Base-by-base conservation (phyloP, 1,140 invertebrate species). In the Parasteatoda tepidariorum region DNA sequence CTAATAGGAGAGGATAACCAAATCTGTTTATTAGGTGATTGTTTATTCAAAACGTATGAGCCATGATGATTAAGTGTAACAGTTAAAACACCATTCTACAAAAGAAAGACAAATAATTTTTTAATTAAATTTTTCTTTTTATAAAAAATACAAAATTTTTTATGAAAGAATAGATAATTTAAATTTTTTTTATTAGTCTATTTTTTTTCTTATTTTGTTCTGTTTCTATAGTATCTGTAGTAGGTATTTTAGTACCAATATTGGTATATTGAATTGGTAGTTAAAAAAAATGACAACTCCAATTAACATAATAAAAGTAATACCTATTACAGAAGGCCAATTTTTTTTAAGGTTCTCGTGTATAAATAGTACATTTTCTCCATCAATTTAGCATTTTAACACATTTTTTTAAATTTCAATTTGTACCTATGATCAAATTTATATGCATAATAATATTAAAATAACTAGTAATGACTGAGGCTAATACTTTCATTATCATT, bases 1-100 rank as follows among this genome's bases (percentile, higher is more conserved):
- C 85, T 87, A 24, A 90, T 91, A 1, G 97, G 97, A 6, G 97
- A 98, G 84, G 97, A 98, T 0, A 99, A 90, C 97, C 97, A 99
- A 85, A 99, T 97, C 90, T 99, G 98, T 89, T 93, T 94, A 88
- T 99, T 99, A 33, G 97, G 97, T 15, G 93, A 93, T 89, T 99
- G 97, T 85, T 97, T 93, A 90, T 99, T 99, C 87, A 99, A 97
- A 0, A 99, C 97, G 90, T 99, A 99, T 13, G 94, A 97, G 22
- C 97, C 97, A 89, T 93, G 89, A 2, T 90, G 85, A 13, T 91
- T 84, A 86, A 99, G 91, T 78, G 94, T 92, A 0, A 98, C 89
- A 31, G 96, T 98, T 84, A 99, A 89, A n/a, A 99, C 97, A 57
- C 97, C 97, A 92, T 94, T 94, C 95, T 98, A 86, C 62, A 87